phyloP scores from a whole-genome alignment of 2,888 invertebrate genomes.

The Pheosia tremula region DNA sequence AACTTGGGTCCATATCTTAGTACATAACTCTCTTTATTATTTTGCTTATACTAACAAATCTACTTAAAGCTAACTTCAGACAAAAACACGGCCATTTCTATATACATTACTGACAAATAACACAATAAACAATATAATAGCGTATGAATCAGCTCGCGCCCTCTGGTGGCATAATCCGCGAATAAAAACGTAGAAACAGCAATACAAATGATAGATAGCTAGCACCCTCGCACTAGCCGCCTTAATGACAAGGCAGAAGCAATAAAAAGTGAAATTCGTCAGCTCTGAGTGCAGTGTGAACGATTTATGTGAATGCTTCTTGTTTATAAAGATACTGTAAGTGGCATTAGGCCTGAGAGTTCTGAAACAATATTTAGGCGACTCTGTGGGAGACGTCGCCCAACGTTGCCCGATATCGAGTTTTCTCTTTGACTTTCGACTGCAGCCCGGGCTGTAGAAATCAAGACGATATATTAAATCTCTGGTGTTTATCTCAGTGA shows the following conservation, averaged over 20 bases:
- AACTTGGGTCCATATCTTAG: neutral
- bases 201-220: slow-evolving; percentile 25
- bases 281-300: slow-evolving; percentile 48
- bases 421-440: no score
- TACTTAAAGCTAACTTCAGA: neutral
- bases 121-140: slow-evolving; percentile 12
- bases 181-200: slow-evolving; percentile 23
- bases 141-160: slow-evolving; percentile 11
- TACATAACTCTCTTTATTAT: neutral
- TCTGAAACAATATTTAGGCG: slow-evolving; percentile 1
- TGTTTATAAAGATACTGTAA: slow-evolving; percentile 25
- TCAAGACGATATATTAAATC: no score
- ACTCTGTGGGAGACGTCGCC: no score
- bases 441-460: no score
- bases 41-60: neutral
- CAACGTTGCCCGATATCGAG: no score
- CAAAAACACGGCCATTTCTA: slow-evolving; percentile 2
- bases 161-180: slow-evolving; percentile 3
- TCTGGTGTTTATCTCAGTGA: no score
- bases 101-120: slow-evolving; percentile 1
- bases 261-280: slow-evolving; percentile 72
- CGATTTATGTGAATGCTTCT: slow-evolving; percentile 41
- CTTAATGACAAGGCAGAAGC: slow-evolving; percentile 55
- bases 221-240: slow-evolving; percentile 29
- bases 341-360: slow-evolving; percentile 7